Base-by-base conservation (phyloP, 2,797 vertebrate genomes). In the Hyperoplus immaculatus region DNA sequence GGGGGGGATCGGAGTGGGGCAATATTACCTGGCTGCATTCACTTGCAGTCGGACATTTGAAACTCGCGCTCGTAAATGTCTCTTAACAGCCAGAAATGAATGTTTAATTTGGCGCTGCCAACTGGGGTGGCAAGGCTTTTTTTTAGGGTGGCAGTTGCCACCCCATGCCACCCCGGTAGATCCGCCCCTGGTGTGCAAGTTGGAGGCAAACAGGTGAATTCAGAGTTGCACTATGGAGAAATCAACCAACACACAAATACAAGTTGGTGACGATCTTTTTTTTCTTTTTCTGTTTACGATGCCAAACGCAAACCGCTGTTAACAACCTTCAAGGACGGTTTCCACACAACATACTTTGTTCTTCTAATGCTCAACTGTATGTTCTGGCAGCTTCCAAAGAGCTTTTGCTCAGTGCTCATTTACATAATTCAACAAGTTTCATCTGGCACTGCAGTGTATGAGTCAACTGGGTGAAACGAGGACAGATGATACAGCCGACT, bases 361-460 rank as follows among this genome's bases (percentile, higher is more conserved):
- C 66, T 79, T 9, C 66, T 66, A 68, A 81, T 77, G 66, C 61
- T 49, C 66, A 72, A 71, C 61, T 69, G 80, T 80, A 80, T 80
- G 70, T 62, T 78, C 78, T 72, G 69, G 77, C 45, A 46, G 70
- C 65, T 83, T 81, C 56, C 64, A 80, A 85, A 77, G 58, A 82
- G 81, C 66, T 87, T 46, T 55, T 0, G 11, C 65, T 82, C 50
- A 55, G 70, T 16, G 21, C 0, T 15, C 41, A 81, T 84, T 87
- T 86, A 72, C 75, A 86, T 78, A 81, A 73, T 69, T 82, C 77
- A 82, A 84, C 79, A 82, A 75, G 81, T 86, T 29, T 79, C 66
- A 68, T 46, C 60, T 86, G 75, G 72, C 81, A 45, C 41, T 4
- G 54, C 68, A 38, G 53, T 10, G 18, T 60, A 50, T 70, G 58